A percentile compares a stretch with the other conserved stretches of the same genome.
These are phyloP conservation scores for Lichenostomus cassidix DNA, from an alignment of 2,113 vertebrate species.

Conservation along the genomic window DNA sequence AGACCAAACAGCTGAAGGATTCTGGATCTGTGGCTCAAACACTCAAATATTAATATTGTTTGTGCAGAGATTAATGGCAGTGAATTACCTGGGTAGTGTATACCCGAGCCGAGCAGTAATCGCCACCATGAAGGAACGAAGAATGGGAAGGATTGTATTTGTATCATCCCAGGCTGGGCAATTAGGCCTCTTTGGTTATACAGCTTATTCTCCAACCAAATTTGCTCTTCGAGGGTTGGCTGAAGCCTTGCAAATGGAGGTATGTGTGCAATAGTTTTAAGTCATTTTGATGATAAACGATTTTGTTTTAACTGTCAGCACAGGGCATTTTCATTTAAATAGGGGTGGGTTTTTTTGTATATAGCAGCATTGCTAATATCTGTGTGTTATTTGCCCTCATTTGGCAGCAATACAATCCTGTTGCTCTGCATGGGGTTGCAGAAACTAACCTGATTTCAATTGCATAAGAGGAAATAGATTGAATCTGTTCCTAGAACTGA, in stretches of 20 bases:
- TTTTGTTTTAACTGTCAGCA: background rate
- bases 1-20: background rate
- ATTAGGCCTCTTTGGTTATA: constrained; percentile 90
- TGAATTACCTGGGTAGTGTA: constrained; percentile 97
- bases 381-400: background rate
- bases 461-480: background rate
- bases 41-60: background rate
- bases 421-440: background rate
- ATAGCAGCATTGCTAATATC: background rate
- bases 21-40: background rate
- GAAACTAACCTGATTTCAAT: background rate
- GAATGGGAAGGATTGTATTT: constrained; percentile 94
- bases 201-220: constrained; percentile 94
- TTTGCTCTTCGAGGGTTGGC: constrained; percentile 93
- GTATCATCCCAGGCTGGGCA: constrained; percentile 96
- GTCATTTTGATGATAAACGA: background rate
- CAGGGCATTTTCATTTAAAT: background rate
- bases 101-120: constrained; percentile 93
- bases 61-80: constrained; percentile 88
- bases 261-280: constrained; percentile 30
- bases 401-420: background rate
- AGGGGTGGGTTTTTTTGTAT: background rate
- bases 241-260: constrained; percentile 98
- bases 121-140: constrained; percentile 93
- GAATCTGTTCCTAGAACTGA: background rate